Evolutionary conservation across 2,888 invertebrate species (phyloP), one percentile per base, ranked within the genome.

Genomic region (Melinaea marsaeus): DNA sequence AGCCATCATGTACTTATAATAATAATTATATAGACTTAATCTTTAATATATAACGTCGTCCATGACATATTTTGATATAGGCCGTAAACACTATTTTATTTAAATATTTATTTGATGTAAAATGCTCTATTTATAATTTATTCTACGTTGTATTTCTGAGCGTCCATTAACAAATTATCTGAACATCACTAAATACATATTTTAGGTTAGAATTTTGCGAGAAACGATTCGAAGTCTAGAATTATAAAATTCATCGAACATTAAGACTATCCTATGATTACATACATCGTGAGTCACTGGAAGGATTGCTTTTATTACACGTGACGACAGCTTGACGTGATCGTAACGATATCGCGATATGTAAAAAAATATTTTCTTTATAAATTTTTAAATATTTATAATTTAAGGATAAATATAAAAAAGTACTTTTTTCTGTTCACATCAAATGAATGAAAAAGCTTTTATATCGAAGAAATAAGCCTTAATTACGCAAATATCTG

Each of bases 221-320:
- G 75, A 80, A 81, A 79, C 71, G 64, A 65, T 72, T 66, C 71
- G 70, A 51, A 32, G 9, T 51, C 22, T 51, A 62, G 66, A 75
- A 80, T 78, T 79, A 76, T 76, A 73, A 79, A 79, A 80, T 84
- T 83, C 82, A 77, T 66, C 75, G 84, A 85, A 78, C 55, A 42
- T 62, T 69, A 69, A 72, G 58, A 37, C 71, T 70, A 76, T 79
- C 83, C 84, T 84, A 81, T 84, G 72, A 86, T 85, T 86, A 85
- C 73, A 67, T 74, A 75, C 78, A 83, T 83, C 83, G 74, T 84
- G 83, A 81, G 78, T 71, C n/a, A 63, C 57, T 33, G 47, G 42
- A 13, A 46, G 13, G 45, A 35, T 42, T 37, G 11, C 58, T 61
- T 64, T 11, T 4, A 32, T 46, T n/a, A 45, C 4, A 57, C n/a